Percentiles rank a stretch among this genome's conserved stretches.
phyloP scores from a whole-genome alignment of 2,888 invertebrate species.

The Eutolmus rufibarbis region DNA sequence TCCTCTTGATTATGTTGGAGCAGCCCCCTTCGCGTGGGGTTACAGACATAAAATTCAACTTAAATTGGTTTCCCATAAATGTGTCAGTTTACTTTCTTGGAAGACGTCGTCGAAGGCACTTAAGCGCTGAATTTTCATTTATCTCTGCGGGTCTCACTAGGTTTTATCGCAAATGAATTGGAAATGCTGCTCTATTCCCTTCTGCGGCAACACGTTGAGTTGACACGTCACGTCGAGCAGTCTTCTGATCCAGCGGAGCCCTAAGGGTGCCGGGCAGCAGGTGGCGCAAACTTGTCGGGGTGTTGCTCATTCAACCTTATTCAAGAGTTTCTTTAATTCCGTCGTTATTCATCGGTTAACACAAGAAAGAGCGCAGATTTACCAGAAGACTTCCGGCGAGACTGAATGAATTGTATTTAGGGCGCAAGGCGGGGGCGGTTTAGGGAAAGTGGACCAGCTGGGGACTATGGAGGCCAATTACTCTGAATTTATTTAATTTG shows the following conservation, averaged over 20 bases:
- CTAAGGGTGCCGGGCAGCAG: not conserved
- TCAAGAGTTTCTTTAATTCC: not conserved
- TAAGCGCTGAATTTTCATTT: slow-evolving; percentile 22
- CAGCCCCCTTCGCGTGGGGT: not conserved
- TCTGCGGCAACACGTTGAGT: not conserved
- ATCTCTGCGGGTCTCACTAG: not conserved
- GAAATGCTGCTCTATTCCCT: not conserved
- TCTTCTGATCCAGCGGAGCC: not conserved
- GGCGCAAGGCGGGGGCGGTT: not conserved
- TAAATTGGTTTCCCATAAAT: slow-evolving; percentile 13
- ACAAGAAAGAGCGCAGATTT: not conserved
- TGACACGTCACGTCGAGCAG: not conserved
- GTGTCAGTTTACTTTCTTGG: slow-evolving; percentile 10
- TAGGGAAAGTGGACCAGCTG: not conserved
- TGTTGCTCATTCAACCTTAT: not conserved
- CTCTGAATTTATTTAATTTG: not conserved
- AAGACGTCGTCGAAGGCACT: not conserved
- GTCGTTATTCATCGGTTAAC: not conserved
- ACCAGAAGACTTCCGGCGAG: not conserved
- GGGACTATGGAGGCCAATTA: not conserved
- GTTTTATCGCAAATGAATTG: slow-evolving; percentile 31
- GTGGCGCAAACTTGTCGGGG: not conserved
- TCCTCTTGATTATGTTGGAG: not conserved
- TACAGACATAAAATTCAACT: slow-evolving; percentile 14
- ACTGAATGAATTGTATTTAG: not conserved